phyloP scores from a whole-genome alignment of 2,888 invertebrate genomes.

The Oxyteleia sp. region DNA sequence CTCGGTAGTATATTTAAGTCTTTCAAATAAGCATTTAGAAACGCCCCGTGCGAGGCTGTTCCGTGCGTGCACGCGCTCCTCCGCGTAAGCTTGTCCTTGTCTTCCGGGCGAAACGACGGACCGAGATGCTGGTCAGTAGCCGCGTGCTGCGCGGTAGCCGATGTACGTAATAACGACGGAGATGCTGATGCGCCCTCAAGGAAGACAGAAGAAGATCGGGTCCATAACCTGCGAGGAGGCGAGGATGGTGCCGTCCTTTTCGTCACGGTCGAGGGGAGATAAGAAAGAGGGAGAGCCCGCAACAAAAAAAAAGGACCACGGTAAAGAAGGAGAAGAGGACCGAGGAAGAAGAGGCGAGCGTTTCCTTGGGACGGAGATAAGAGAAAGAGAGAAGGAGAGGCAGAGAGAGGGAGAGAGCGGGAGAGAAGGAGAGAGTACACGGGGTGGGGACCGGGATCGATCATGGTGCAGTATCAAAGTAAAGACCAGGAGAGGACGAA shows the following conservation, averaged over 20 bases:
- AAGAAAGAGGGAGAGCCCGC: conserved; percentile 54
- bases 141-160: conserved; percentile 81
- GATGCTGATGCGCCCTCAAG: conserved; percentile 47
- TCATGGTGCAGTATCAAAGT: conserved; percentile 69
- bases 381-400: conserved; percentile 6
- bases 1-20: conserved; percentile 73
- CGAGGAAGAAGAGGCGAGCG: conserved; percentile 4
- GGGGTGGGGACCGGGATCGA: conserved; percentile 56
- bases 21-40: conserved; percentile 68
- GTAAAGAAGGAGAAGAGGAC: conserved; percentile 27
- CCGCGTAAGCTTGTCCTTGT: conserved; percentile 57
- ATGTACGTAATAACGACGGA: conserved; percentile 79
- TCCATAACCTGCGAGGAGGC: conserved; percentile 15
- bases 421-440: conserved; percentile 26
- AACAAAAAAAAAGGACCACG: conserved; percentile 13
- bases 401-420: no score
- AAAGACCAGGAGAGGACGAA: conserved; percentile 70
- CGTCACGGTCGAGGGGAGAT: conserved; percentile 53
- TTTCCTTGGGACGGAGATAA: background rate
- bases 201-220: conserved; percentile 48
- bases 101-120: conserved; percentile 64
- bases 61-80: background rate
- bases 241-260: conserved; percentile 39
- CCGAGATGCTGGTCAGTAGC: conserved; percentile 76
- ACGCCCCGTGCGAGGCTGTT: conserved; percentile 42